These are phyloP conservation scores for Choloepus didactylus DNA, from an alignment of 2,797 vertebrate genomes.

Conservation along the genomic window DNA sequence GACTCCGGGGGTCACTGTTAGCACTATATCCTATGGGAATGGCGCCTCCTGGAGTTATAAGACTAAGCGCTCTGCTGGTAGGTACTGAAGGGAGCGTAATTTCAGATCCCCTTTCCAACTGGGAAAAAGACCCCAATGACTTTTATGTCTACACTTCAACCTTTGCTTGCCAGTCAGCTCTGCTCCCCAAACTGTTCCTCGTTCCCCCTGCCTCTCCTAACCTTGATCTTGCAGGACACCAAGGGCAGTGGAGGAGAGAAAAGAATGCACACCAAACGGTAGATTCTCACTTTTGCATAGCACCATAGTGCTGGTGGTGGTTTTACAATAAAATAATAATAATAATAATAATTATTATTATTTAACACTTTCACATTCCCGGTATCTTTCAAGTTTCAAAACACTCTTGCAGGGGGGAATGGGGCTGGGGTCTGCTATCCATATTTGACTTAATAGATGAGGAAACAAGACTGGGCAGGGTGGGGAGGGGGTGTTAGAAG, in stretches of 20 bases:
- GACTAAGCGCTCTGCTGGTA: neutral
- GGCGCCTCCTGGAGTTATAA: slow-evolving; percentile 58
- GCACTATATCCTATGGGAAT: neutral
- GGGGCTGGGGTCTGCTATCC: neutral
- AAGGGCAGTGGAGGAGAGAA: slow-evolving; percentile 32
- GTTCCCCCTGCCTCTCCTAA: neutral
- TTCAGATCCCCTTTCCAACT: neutral
- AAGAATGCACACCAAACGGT: neutral
- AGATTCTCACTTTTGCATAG: neutral
- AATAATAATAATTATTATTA: too few relatives aligned
- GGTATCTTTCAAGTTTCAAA: slow-evolving; percentile 18
- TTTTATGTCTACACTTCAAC: slow-evolving; percentile 8
- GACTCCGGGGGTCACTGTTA: neutral
- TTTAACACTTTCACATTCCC: neutral
- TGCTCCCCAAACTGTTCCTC: neutral
- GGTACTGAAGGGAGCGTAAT: neutral
- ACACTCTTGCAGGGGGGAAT: neutral
- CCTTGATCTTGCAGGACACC: slow-evolving; percentile 59
- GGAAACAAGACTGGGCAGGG: neutral
- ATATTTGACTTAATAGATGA: slow-evolving; percentile 21
- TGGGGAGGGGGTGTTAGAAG: neutral
- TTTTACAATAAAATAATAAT: too few relatives aligned
- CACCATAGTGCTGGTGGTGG: neutral
- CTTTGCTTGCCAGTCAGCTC: neutral
- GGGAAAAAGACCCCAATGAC: neutral